Percentiles rank a stretch among this genome's conserved stretches.
Evolutionary conservation across 2,888 invertebrate species (phyloP).

Genomic region (Halictus ligatus): DNA sequence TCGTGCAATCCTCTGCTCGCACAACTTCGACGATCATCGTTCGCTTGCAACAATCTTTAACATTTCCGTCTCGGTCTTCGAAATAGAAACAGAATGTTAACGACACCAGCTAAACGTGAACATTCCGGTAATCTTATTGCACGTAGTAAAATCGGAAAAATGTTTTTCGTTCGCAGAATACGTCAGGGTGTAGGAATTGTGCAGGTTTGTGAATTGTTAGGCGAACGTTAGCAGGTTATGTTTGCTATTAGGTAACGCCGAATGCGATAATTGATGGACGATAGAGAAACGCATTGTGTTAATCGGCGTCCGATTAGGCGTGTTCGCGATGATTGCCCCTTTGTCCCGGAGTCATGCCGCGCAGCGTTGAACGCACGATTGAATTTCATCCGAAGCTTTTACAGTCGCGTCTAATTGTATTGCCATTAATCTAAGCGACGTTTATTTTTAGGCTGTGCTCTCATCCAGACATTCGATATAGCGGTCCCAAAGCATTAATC

Average conservation of each 20-base stretch:
- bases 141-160: neutral
- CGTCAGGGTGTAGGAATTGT: neutral
- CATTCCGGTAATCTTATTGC: neutral
- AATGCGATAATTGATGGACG: neutral
- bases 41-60: neutral
- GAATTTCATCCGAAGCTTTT: constrained; percentile 38
- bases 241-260: neutral
- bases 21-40: neutral
- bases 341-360: neutral
- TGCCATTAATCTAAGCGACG: constrained; percentile 56
- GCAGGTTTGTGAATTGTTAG: neutral
- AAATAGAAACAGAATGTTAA: neutral
- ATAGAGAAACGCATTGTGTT: neutral
- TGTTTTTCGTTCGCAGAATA: neutral
- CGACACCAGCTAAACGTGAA: neutral
- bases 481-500: constrained; percentile 43
- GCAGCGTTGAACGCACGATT: constrained; percentile 24
- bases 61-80: neutral
- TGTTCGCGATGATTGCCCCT: neutral
- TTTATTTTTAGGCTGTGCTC: constrained; percentile 55
- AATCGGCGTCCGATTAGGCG: neutral
- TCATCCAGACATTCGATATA: constrained; percentile 59
- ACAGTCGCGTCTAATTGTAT: constrained; percentile 50
- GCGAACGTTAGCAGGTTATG: neutral
- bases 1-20: neutral